Base-by-base conservation (phyloP, 2,888 invertebrate genomes). In the Ormyrus nitidulus region DNA sequence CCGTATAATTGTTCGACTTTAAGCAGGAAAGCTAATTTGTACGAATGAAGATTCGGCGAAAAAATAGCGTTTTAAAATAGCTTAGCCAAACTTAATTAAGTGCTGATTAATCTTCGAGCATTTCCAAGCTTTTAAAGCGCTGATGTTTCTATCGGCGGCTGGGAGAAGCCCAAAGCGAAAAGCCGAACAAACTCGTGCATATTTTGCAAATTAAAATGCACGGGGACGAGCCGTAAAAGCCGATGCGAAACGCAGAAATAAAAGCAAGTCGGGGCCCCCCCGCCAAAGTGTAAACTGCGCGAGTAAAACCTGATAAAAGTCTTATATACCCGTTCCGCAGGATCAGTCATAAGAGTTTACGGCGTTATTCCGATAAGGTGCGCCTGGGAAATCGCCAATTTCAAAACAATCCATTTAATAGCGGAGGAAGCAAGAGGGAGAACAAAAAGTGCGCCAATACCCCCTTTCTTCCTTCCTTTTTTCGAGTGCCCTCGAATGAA, bases 311-410 rank as follows among this genome's bases (percentile, higher is more conserved):
- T 19, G 64, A 64, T 64, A 72, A 73, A 64, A 64, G 13, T 46
- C 9, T 54, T 46, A 6, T 46, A 19, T 19, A 19, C 19, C 19
- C 19, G 19, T 19, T 19, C 19, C 19, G 19, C 48, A 44, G 53
- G 48, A 61, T 48, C 71, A 61, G 59, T 68, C 68, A 68, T 69
- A 51, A 62, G 53, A 54, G 62, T 73, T 73, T 73, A 64, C 54
- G 13, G 19, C 13, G n/a, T 59, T 73, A 73, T 73, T 64, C 46
- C 59, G 9, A 73, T 64, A 64, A 64, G 64, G 11, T 34, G 68
- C 46, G 19, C 7, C 46, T 19, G 19, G 46, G 48, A 49, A 71
- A 71, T 59, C 61, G 11, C 49, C 71, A 51, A 71, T 71, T 19
- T 56, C 68, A 54, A 56, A 44, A 46, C 9, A 13, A 9, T 34